Evolutionary conservation across 2,888 invertebrate genomes (phyloP), one percentile per base, ranked within the genome.

Genomic region (Lampropteryx suffumata): DNA sequence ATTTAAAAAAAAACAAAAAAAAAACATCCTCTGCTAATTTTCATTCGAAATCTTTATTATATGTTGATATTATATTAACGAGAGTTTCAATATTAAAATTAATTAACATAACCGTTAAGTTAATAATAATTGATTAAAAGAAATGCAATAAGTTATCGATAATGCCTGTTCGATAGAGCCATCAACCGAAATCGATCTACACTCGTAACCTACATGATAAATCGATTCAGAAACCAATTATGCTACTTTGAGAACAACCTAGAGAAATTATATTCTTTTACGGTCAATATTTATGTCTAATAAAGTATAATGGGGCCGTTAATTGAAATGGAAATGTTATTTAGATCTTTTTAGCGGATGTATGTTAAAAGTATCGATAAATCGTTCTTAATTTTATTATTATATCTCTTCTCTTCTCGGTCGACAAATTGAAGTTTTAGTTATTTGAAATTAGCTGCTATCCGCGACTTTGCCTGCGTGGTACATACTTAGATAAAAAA

Each of bases 241-340:
- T 41, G 17, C 35, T 48, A 30, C 35, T 41, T 34, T 11, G 17
- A 21, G 17, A 28, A 44, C 35, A 21, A 17, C 17, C 17, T 10
- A 13, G 24, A 33, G 24, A 36, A 46, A 51, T 42, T 29, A 36
- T 30, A 34, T 47, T 26, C 39, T 39, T 17, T 12, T 14, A 51
- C 35, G 11, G 7, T 36, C n/a, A 30, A 21, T 24, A 30, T 36
- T 7, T 7, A 24, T 21, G 21, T 40, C 11, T 14, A 45, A 44
- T 48, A 32, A 49, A 53, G 43, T 53, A 39, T 45, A 43, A 56
- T 42, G 27, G 39, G 37, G 11, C 33, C 40, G 40, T 45, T 41
- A 44, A 50, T 44, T 50, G 29, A 34, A 52, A 33, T 50, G 35
- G 30, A 48, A 35, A 30, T n/a, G 10, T 4, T 34, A 40, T 50